A percentile compares a stretch with the other conserved stretches of the same genome.
These are phyloP conservation scores for Rhinolophus ferrumequinum DNA, from an alignment of 2,113 vertebrate genomes.

Conservation along the genomic window DNA sequence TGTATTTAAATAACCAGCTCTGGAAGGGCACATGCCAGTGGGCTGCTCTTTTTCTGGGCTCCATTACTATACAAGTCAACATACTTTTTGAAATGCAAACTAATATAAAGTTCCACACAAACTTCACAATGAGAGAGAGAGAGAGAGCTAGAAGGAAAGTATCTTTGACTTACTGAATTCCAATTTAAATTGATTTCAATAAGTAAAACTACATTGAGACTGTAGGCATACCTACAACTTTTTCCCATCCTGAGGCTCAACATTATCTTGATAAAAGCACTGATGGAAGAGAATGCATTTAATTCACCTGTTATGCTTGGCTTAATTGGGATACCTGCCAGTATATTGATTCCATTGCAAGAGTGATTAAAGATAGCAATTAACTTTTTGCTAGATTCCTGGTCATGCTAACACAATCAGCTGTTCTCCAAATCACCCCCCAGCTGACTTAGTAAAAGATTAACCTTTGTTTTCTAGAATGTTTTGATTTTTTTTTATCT, in stretches of 20 bases:
- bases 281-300: background rate
- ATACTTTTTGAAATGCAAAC: background rate
- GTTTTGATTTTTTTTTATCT: slow-evolving; percentile 25
- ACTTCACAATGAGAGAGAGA: background rate
- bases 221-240: background rate
- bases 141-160: background rate
- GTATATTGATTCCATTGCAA: background rate
- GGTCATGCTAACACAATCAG: background rate
- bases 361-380: background rate
- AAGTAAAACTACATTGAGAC: slow-evolving; percentile 43
- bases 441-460: background rate
- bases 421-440: background rate
- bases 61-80: background rate
- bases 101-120: background rate
- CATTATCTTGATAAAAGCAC: background rate
- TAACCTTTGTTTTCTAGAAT: background rate
- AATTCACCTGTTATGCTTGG: background rate
- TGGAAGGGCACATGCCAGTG: background rate
- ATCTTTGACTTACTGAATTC: background rate
- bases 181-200: slow-evolving; percentile 57
- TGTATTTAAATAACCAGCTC: slow-evolving; percentile 18
- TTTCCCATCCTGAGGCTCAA: background rate
- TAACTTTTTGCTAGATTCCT: background rate
- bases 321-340: background rate
- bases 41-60: background rate